Evolutionary conservation across 2,113 vertebrate species (phyloP), one percentile per base, ranked within the genome.

Genomic region (Rhagologus leucostigma): DNA sequence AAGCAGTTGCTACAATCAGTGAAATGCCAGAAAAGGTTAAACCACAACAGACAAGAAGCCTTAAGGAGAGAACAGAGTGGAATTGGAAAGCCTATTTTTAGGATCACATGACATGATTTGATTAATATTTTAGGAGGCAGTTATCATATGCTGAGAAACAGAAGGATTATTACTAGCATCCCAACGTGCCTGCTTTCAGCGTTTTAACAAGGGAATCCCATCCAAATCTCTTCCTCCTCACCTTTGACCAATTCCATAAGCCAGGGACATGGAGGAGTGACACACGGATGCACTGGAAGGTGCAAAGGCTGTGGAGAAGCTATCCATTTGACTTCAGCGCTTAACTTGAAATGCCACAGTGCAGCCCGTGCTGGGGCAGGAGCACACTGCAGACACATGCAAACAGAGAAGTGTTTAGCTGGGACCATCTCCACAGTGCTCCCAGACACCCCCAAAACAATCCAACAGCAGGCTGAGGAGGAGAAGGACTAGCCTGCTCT

Each of bases 11-110:
- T 98, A 93, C 86, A 94, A 95, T 97, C 90, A 96, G 85, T 97
- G 90, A 97, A 98, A 98, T 97, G 96, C 94, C 96, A 97, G 96
- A 95, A 98, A 97, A 98, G 96, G 97, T 98, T 97, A 98, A 96
- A 89, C 52, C 76, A 73, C 92, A 95, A 92, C 95, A 95, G 79
- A 94, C 76, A 56, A 96, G 80, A 74, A 97, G 94, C 84, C 71
- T 92, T 87, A 91, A 92, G 89, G 68, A 92, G 90, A 87, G 81
- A 92, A 59, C 71, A 42, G 94, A 93, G 89, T 94, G 64, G 78
- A 97, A 92, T 95, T 29, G 52, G 95, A 87, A 95, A 94, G 73
- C 76, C 94, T 97, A 96, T 97, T 97, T 97, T 97, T 97, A 96
- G 97, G 97, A 96, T 95, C 92, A 83, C 56, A 89, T 93, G 93